Evolutionary conservation across 2,797 vertebrate species (phyloP).

Genomic region (Allobates femoralis): DNA sequence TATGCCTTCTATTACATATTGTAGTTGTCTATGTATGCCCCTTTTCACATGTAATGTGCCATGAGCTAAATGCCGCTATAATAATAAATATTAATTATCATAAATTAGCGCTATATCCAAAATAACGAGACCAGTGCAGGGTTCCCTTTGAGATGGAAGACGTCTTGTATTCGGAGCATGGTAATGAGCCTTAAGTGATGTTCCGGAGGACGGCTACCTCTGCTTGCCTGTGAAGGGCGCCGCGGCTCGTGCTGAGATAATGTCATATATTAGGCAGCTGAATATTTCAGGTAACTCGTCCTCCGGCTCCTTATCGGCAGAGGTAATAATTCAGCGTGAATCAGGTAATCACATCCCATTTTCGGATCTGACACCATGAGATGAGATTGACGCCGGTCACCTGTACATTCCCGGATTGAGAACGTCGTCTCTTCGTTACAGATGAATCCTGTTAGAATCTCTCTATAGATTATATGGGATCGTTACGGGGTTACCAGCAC

Average conservation of each 20-base stretch:
- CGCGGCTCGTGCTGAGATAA: slow-evolving; percentile 49
- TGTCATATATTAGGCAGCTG: slow-evolving; percentile 27
- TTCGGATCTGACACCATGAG: slow-evolving; percentile 28
- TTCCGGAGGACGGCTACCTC: slow-evolving; percentile 4
- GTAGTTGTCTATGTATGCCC: no score
- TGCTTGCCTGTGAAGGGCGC: slow-evolving; percentile 3
- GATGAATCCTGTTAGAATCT: background rate
- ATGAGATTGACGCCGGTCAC: slow-evolving; percentile 11
- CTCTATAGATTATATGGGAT: background rate
- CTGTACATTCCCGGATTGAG: slow-evolving; percentile 4
- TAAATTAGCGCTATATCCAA: no score
- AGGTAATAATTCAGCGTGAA: slow-evolving; percentile 52
- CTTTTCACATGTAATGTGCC: no score
- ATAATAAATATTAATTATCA: no score
- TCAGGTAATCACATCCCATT: slow-evolving; percentile 47
- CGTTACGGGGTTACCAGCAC: background rate
- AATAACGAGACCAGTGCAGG: background rate
- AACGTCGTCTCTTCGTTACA: background rate
- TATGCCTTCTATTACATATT: no score
- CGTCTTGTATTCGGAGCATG: background rate
- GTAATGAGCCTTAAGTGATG: slow-evolving; percentile 21
- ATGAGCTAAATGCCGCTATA: no score
- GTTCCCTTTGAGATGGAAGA: background rate
- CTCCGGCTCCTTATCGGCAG: slow-evolving; percentile 31
- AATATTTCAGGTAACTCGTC: slow-evolving; percentile 24